Conservation (phyloP, 2,797 vertebrate species). For the Saguinus oedipus region DNA sequence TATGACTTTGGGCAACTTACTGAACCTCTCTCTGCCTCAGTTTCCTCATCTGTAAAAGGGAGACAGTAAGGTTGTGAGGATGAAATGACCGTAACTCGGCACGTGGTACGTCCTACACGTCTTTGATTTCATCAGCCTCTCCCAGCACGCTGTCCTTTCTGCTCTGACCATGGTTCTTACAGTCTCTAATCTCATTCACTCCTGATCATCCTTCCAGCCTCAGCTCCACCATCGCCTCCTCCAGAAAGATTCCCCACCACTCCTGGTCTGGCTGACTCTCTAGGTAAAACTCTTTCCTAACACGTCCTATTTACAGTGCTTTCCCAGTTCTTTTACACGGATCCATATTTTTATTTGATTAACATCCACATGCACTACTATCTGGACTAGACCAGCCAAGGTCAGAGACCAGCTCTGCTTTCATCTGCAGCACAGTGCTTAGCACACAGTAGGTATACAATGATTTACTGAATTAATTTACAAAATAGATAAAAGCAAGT, state of each 20-base stretch:
- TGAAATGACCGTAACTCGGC: neutral
- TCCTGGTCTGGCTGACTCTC: neutral
- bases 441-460: neutral
- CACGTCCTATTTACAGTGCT: neutral
- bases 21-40: neutral
- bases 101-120: accelerated
- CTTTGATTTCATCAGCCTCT: neutral
- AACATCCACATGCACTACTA: neutral
- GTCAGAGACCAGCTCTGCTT: neutral
- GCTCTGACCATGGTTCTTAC: neutral
- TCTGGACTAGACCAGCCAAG: neutral
- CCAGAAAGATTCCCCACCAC: neutral
- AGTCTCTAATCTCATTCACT: neutral
- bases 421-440: neutral
- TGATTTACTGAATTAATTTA: neutral
- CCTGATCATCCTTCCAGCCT: neutral
- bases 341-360: neutral
- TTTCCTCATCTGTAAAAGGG: neutral
- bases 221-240: neutral
- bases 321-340: neutral
- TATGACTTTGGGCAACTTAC: neutral
- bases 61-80: neutral
- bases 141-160: neutral
- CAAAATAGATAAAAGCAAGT: neutral
- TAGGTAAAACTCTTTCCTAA: neutral